Evolutionary conservation across 92 coral and sea anemone genomes (phyloP).

Genomic region (Phenganax subtilis): DNA sequence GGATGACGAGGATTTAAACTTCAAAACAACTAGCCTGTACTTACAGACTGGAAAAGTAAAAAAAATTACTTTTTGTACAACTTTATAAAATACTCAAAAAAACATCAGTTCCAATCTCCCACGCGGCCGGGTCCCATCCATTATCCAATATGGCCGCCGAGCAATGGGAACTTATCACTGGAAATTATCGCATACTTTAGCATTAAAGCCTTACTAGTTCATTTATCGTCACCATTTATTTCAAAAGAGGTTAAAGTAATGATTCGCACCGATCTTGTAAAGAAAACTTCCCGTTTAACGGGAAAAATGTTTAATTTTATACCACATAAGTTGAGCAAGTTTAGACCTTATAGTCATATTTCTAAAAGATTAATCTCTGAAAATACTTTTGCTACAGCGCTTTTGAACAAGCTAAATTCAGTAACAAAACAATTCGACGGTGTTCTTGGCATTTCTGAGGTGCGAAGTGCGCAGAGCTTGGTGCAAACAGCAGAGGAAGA

Average conservation of each 20-base stretch:
- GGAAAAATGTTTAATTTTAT: constrained; percentile 17
- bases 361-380: not conserved
- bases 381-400: not conserved
- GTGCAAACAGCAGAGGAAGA: constrained; percentile 79
- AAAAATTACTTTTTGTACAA: not conserved
- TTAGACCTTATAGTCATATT: not conserved
- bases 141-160: not conserved
- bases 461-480: constrained; percentile 68
- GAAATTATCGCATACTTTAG: not conserved
- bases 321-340: not conserved
- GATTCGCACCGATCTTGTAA: constrained; percentile 2
- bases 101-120: constrained; percentile 2
- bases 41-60: not conserved
- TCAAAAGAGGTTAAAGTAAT: not conserved
- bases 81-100: not conserved
- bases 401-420: constrained; percentile 2
- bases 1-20: not conserved
- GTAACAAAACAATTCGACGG: constrained; percentile 50
- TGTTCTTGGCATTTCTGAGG: constrained; percentile 84
- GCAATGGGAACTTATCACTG: not conserved
- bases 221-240: not conserved
- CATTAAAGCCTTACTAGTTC: not conserved
- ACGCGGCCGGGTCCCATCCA: not conserved
- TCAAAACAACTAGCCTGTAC: not conserved
- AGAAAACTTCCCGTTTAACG: constrained; percentile 32